Percentiles rank a stretch among this genome's conserved stretches.
These are phyloP conservation scores for Coturnix japonica DNA, from an alignment of 2,113 vertebrate species.

Conservation along the genomic window DNA sequence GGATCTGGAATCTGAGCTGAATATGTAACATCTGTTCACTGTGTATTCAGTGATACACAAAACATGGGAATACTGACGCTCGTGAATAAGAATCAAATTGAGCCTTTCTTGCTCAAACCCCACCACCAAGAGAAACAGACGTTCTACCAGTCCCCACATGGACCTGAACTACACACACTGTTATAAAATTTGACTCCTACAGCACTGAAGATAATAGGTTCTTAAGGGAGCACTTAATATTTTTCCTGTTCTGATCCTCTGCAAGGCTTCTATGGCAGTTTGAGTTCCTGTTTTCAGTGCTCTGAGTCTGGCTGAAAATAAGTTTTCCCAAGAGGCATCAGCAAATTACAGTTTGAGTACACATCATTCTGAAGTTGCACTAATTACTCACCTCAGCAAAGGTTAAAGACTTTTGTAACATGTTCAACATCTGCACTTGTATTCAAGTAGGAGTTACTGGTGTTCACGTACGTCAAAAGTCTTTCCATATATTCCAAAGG, in stretches of 20 bases:
- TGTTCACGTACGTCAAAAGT: not conserved
- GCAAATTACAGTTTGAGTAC: not conserved
- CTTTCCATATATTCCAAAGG: not conserved
- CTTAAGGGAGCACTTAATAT: not conserved
- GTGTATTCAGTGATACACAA: not conserved
- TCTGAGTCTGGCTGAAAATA: not conserved
- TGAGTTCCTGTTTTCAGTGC: not conserved
- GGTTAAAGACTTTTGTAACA: not conserved
- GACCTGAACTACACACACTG: not conserved
- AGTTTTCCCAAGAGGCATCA: not conserved
- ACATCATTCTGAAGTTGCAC: not conserved
- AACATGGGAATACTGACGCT: not conserved
- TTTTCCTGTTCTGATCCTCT: not conserved
- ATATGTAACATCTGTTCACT: not conserved
- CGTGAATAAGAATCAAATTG: not conserved
- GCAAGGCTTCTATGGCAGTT: not conserved
- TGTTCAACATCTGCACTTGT: not conserved
- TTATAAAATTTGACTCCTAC: not conserved
- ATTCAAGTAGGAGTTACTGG: not conserved
- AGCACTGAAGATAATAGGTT: not conserved
- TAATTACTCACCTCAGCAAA: not conserved
- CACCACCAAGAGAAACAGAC: not conserved
- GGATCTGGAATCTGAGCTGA: not conserved
- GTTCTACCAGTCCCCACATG: not conserved
- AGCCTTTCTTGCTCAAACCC: not conserved